Evolutionary conservation across 1,140 invertebrate species (phyloP).

Genomic region (Hermetia illucens): DNA sequence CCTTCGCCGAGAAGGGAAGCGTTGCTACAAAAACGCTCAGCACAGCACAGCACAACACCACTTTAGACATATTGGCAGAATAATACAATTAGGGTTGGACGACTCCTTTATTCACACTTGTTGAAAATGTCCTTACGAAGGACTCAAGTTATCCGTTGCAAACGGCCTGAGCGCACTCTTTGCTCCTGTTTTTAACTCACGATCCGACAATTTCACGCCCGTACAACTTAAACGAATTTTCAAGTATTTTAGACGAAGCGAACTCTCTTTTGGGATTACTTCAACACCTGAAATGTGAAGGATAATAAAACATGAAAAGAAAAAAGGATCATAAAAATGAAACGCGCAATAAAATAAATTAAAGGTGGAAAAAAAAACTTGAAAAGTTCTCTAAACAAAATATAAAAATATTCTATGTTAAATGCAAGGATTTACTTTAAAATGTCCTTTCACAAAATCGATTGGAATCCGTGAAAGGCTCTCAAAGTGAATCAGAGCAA

Average conservation of each 20-base stretch:
- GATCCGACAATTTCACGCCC: constrained; percentile 5
- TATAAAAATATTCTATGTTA: too few species aligned
- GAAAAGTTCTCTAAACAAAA: constrained; percentile 6
- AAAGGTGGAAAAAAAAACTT: neutral
- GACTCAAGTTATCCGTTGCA: neutral
- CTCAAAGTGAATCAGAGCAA: constrained; percentile 28
- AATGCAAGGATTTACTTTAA: too few species aligned
- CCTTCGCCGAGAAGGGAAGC: constrained; percentile 14
- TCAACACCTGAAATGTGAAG: too few species aligned
- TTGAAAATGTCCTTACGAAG: neutral
- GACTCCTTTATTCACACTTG: neutral
- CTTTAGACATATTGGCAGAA: too few species aligned
- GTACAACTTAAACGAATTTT: too few species aligned
- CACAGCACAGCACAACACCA: constrained; percentile 1
- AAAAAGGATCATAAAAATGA: constrained; percentile 2
- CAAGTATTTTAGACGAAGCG: too few species aligned
- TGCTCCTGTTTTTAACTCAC: neutral
- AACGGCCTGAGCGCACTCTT: neutral
- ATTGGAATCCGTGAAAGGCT: constrained; percentile 30
- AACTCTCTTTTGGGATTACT: too few species aligned
- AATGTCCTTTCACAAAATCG: constrained; percentile 23
- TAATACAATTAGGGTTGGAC: too few species aligned
- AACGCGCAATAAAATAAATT: constrained; percentile 1
- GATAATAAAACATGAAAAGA: too few species aligned
- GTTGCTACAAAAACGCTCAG: constrained; percentile 4